phyloP scores from a whole-genome alignment of 2,797 vertebrate species.

The Dipus sagitta region DNA sequence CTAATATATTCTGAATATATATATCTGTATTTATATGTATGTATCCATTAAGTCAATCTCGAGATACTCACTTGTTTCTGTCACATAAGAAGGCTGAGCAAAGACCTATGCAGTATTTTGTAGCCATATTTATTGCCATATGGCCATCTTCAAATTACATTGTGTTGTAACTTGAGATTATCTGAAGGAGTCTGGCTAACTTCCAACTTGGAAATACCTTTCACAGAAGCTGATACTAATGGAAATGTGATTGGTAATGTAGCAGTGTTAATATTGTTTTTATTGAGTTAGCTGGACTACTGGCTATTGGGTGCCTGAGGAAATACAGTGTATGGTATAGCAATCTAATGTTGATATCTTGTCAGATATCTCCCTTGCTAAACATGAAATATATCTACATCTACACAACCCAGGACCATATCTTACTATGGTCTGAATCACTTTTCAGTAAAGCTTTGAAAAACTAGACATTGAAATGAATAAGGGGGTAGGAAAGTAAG shows the following conservation, averaged over 20 bases:
- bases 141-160: slow-evolving; percentile 83
- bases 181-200: slow-evolving; percentile 76
- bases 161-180: slow-evolving; percentile 71
- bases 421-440: slow-evolving; percentile 43
- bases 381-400: slow-evolving; percentile 77
- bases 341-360: slow-evolving; percentile 68
- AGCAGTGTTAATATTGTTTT: slow-evolving; percentile 68
- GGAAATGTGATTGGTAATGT: slow-evolving; percentile 70
- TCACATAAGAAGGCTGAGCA: slow-evolving; percentile 69
- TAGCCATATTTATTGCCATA: slow-evolving; percentile 82
- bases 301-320: slow-evolving; percentile 73
- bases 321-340: slow-evolving; percentile 60
- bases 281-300: slow-evolving; percentile 27
- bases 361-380: slow-evolving; percentile 81
- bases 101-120: slow-evolving; percentile 69
- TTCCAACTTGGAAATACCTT: slow-evolving; percentile 76
- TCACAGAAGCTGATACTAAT: slow-evolving; percentile 74
- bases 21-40: not conserved
- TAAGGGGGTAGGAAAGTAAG: slow-evolving; percentile 31
- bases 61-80: slow-evolving; percentile 73
- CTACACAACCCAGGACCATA: slow-evolving; percentile 52
- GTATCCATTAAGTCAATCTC: slow-evolving; percentile 57
- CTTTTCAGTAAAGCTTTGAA: slow-evolving; percentile 56
- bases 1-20: slow-evolving; percentile 9
- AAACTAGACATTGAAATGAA: not conserved